These are phyloP conservation scores for Pterocles burchelli DNA, from an alignment of 2,113 vertebrate species.

Conservation along the genomic window DNA sequence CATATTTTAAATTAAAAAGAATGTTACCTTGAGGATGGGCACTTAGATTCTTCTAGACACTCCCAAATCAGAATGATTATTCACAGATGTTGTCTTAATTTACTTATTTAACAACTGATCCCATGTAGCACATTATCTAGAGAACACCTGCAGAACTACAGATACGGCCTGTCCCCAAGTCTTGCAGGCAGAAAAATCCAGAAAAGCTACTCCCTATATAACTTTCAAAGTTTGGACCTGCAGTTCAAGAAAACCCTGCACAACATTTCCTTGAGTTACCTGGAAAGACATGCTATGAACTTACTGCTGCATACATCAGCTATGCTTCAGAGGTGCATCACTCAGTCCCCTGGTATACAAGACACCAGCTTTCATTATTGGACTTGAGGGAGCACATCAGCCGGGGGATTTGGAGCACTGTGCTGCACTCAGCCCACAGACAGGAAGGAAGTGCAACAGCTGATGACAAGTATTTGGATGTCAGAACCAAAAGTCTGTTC, in stretches of 20 bases:
- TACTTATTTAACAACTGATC: not conserved
- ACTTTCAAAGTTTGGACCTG: not conserved
- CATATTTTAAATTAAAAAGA: not conserved
- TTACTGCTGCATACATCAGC: not conserved
- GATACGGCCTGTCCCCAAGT: not conserved
- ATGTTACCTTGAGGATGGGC: not conserved
- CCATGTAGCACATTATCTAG: not conserved
- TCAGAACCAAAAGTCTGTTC: not conserved
- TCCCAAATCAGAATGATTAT: not conserved
- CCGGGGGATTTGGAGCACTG: not conserved
- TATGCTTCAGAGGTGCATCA: not conserved
- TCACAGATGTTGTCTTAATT: not conserved
- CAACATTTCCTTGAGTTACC: not conserved
- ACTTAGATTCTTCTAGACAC: not conserved
- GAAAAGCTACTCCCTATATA: not conserved
- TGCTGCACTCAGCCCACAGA: not conserved
- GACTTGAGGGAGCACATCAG: not conserved
- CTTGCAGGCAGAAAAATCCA: not conserved
- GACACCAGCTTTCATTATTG: not conserved
- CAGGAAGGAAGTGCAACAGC: not conserved
- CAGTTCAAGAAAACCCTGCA: not conserved
- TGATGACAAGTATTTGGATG: not conserved
- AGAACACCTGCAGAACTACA: not conserved
- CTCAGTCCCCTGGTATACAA: fast-evolving
- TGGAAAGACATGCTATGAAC: not conserved